Evolutionary conservation across 2,888 invertebrate species (phyloP).

Genomic region (Oscheius sp.): DNA sequence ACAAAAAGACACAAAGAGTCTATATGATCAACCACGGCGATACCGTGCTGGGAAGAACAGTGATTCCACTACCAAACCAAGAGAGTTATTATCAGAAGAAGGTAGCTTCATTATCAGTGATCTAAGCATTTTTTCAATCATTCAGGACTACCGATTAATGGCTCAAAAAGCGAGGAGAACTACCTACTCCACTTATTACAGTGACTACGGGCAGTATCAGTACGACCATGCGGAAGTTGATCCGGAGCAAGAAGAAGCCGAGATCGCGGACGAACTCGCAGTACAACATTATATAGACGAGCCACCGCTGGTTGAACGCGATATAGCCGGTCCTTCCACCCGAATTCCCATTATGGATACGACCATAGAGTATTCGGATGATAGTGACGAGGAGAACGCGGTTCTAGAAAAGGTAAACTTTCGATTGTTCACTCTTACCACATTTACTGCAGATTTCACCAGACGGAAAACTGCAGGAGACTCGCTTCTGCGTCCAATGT

Average conservation of each 20-base stretch:
- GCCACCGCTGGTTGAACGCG: conserved; percentile 18
- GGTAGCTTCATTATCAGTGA: not conserved
- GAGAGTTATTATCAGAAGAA: conserved; percentile 4
- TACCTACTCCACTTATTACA: conserved; percentile 16
- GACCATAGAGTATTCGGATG: conserved; percentile 45
- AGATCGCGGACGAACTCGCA: not conserved
- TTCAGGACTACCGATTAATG: conserved; percentile 24
- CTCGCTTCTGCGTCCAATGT: conserved; percentile 51
- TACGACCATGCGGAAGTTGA: conserved; percentile 14
- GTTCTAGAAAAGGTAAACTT: conserved; percentile 30
- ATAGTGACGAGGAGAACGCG: conserved; percentile 53
- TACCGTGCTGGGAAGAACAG: conserved; percentile 22
- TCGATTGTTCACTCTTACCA: too few relatives aligned
- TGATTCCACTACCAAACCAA: conserved; percentile 3
- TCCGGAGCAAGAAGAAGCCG: not conserved
- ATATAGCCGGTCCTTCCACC: not conserved
- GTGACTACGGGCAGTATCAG: not conserved
- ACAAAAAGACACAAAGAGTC: conserved; percentile 46
- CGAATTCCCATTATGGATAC: too few relatives aligned
- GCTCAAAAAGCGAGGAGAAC: conserved; percentile 22
- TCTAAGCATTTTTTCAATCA: not conserved
- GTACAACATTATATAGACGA: conserved; percentile 2
- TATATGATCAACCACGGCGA: conserved; percentile 47
- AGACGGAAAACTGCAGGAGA: conserved; percentile 9
- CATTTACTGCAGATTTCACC: not conserved